Evolutionary conservation across 1,140 invertebrate species (phyloP), one percentile per base, ranked within the genome.

Genomic region (Bombus picipes): DNA sequence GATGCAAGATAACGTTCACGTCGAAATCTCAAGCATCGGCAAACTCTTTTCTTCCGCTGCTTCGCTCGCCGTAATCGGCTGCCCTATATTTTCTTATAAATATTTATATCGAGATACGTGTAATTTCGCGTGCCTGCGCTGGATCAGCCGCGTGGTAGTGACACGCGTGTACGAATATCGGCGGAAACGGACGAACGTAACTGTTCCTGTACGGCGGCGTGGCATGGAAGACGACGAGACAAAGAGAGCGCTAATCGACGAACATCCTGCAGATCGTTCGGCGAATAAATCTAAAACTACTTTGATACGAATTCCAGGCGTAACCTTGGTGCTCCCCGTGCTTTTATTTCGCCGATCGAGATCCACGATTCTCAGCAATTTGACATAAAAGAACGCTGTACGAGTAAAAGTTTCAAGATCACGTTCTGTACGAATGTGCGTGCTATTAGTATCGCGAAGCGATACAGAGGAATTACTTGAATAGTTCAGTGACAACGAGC

Each of bases 381-480:
- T 0, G 1, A n/a, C 1, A 25, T 3, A 1, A 37, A 37, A 59
- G 0, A 0, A 25, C 0, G 3, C 57, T 2, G 0, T 0, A 4
- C 3, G 0, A 9, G 15, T 25, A 4, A 59, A 28, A 59, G 28
- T n/a, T 28, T n/a, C 10, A 0, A 2, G 5, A 53, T 18, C 1
- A 2, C 47, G 47, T 47, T 18, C 13, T 47, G 0, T 1, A 15
- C 13, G 15, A 18, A 47, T 6, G 15, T 47, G 6, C 15, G 1
- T 6, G 1, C 15, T 47, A 0, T 18, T 6, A 0, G 15, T 47
- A 47, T 47, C 43, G 0, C 43, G 13, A 15, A 15, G 3, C 15
- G 5, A 0, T 1, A 6, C 0, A 0, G 15, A 5, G 2, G 3
- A 47, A 1, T 47, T 15, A 0, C 15, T 15, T 0, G 0, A 0